phyloP scores from a whole-genome alignment of 2,797 vertebrate genomes.

The Gobio occitaniae region DNA sequence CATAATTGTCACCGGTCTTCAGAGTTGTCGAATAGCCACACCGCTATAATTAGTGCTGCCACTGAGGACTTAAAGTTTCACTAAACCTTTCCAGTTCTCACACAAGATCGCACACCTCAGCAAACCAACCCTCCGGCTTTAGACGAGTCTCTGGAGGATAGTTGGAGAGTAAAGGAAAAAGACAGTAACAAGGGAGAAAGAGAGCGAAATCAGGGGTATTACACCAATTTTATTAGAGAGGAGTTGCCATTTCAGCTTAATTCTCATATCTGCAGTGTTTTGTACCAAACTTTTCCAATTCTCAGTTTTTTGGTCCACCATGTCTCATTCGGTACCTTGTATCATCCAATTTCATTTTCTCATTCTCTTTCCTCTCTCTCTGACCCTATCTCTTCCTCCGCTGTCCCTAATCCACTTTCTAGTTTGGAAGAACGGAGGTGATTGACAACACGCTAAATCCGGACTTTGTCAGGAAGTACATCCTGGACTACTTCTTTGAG shows the following conservation, averaged over 20 bases:
- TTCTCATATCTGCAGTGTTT: conserved; percentile 18
- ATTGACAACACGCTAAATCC: conserved; percentile 96
- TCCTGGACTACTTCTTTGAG: conserved; percentile 96
- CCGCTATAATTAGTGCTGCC: conserved; percentile 53
- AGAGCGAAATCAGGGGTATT: conserved; percentile 13
- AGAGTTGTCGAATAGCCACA: conserved; percentile 25
- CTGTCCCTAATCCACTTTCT: conserved; percentile 45
- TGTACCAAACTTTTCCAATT: conserved; percentile 9
- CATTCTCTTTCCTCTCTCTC: conserved; percentile 40
- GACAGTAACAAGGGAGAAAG: conserved; percentile 4
- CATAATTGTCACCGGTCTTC: conserved; percentile 54
- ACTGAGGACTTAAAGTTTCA: background rate
- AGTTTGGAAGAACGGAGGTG: conserved; percentile 95
- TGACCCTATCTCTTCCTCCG: background rate
- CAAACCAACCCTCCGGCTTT: conserved; percentile 15
- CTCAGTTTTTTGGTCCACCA: conserved; percentile 26
- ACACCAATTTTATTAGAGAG: conserved; percentile 10
- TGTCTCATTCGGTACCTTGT: conserved; percentile 21
- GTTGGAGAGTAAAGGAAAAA: background rate
- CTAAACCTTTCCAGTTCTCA: conserved; percentile 20
- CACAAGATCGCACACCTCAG: conserved; percentile 18
- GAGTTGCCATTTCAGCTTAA: conserved; percentile 23
- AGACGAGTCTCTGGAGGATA: conserved; percentile 11
- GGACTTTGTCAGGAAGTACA: conserved; percentile 94
- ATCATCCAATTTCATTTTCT: conserved; percentile 41